phyloP scores from a whole-genome alignment of 1,140 invertebrate genomes.

The Leucophenga varia region DNA sequence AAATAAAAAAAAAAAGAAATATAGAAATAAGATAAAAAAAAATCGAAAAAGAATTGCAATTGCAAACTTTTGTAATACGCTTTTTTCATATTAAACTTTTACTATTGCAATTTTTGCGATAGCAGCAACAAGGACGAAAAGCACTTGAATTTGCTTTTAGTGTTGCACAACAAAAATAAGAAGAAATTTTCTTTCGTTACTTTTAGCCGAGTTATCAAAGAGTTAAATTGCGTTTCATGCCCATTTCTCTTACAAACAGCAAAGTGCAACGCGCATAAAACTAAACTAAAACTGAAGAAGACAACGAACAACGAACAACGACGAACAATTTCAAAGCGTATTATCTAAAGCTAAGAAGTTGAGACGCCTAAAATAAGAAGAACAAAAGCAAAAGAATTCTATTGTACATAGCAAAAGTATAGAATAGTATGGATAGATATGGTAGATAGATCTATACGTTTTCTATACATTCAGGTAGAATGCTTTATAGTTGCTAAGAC shows the following conservation, averaged over 20 bases:
- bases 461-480: no score
- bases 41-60: slow-evolving; percentile 37
- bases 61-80: slow-evolving; percentile 51
- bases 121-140: slow-evolving; percentile 27
- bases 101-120: slow-evolving; percentile 42
- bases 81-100: slow-evolving; percentile 50
- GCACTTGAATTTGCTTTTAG: neutral
- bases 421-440: no score
- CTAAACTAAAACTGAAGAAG: no score
- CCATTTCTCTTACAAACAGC: slow-evolving; percentile 8
- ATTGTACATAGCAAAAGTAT: no score
- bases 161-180: no score
- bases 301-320: neutral
- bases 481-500: no score
- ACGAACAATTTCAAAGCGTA: slow-evolving; percentile 44
- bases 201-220: slow-evolving; percentile 49
- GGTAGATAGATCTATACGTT: no score
- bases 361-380: no score
- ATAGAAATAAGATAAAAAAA: slow-evolving; percentile 1
- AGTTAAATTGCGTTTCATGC: slow-evolving; percentile 49
- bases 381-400: no score
- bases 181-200: slow-evolving; percentile 20
- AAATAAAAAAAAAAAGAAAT: slow-evolving; percentile 11
- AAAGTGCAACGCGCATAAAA: slow-evolving; percentile 8
- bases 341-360: no score